phyloP scores from a whole-genome alignment of 2,797 vertebrate species.

The Pangasius djambal region DNA sequence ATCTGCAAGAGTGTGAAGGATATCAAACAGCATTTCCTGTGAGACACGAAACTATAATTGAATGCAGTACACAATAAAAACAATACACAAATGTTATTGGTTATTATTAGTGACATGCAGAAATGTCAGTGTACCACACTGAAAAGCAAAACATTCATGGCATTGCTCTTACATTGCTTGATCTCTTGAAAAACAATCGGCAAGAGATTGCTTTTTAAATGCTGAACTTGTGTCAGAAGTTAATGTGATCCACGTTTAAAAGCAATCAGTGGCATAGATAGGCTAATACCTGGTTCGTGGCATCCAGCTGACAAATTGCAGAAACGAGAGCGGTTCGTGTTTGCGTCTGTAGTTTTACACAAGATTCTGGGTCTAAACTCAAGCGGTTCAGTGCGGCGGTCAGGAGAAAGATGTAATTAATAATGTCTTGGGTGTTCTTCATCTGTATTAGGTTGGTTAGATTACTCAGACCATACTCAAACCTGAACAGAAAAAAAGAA shows the following conservation, averaged over 20 bases:
- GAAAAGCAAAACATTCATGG: neutral
- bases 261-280: neutral
- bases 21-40: conserved; percentile 70
- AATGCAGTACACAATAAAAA: neutral
- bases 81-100: neutral
- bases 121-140: neutral
- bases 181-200: neutral
- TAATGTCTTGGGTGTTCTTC: conserved; percentile 71
- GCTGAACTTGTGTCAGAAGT: neutral
- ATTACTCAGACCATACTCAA: conserved; percentile 70
- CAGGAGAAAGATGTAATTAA: conserved; percentile 75
- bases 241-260: neutral
- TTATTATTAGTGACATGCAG: neutral
- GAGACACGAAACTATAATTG: conserved; percentile 31
- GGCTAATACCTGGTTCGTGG: conserved; percentile 71
- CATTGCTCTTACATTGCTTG: neutral
- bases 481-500: conserved; percentile 63
- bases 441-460: conserved; percentile 72
- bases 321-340: conserved; percentile 72
- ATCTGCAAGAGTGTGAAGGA: conserved; percentile 67
- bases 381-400: conserved; percentile 73
- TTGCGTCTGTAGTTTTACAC: conserved; percentile 60
- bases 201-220: neutral
- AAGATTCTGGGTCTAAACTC: conserved; percentile 61
- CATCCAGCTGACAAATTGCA: conserved; percentile 65